Evolutionary conservation across 2,888 invertebrate genomes (phyloP).

Genomic region (Leptopilina syphax): DNA sequence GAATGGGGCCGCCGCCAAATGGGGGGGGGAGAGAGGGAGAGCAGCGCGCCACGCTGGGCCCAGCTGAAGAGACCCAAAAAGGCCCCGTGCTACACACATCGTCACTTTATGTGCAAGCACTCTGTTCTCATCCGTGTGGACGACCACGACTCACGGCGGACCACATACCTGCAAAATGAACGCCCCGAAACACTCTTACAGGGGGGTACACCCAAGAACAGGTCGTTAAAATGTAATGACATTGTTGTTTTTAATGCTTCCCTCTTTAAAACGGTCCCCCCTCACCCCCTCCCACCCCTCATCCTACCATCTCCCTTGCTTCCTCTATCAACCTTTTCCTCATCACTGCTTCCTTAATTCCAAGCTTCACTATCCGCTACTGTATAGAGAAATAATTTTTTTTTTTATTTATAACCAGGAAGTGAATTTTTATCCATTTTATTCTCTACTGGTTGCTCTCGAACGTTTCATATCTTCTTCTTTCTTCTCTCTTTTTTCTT

Average conservation of each 20-base stretch:
- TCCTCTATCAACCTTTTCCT: constrained; percentile 45
- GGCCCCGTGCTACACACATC: constrained; percentile 7
- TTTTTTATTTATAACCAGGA: no score
- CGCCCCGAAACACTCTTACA: constrained; percentile 61
- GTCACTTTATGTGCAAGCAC: constrained; percentile 6
- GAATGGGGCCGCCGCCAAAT: constrained; percentile 56
- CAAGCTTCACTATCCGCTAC: constrained; percentile 42
- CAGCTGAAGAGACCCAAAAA: constrained; percentile 28
- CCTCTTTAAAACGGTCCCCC: constrained; percentile 70
- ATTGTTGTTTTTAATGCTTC: constrained; percentile 73
- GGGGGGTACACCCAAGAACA: constrained; percentile 68
- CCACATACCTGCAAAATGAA: constrained; percentile 67
- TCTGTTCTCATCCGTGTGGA: constrained; percentile 22
- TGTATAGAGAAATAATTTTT: background rate
- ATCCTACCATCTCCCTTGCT: constrained; percentile 48
- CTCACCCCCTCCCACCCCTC: constrained; percentile 44
- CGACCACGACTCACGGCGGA: constrained; percentile 54
- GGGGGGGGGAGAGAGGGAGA: background rate
- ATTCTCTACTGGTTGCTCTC: no score
- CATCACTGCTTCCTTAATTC: constrained; percentile 37
- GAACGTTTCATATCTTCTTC: no score
- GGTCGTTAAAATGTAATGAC: constrained; percentile 74
- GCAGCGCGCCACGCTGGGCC: constrained; percentile 31
- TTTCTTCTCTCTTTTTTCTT: no score
- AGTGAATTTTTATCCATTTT: no score